Evolutionary conservation across 2,888 invertebrate genomes (phyloP).

Genomic region (Rhogogaster chlorosoma): DNA sequence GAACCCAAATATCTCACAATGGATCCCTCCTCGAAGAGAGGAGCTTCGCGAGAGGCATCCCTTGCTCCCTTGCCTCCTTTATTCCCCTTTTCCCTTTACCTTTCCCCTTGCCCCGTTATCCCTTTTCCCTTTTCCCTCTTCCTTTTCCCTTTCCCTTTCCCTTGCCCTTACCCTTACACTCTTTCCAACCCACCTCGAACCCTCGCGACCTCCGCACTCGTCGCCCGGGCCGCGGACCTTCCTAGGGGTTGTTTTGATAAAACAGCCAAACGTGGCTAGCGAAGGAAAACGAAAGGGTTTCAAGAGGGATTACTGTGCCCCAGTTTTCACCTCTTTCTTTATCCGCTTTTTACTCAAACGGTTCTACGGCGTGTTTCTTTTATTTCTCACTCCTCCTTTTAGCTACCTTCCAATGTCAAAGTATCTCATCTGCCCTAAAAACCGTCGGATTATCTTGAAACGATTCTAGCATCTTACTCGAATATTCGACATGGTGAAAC

Average conservation of each 20-base stretch:
- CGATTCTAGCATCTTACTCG: not conserved
- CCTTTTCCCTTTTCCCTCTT: not conserved
- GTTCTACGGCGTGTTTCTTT: not conserved
- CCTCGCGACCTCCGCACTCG: constrained; percentile 38
- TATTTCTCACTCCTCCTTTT: too few species aligned
- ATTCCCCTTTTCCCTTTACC: not conserved
- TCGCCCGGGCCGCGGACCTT: constrained; percentile 45
- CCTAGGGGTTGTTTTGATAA: constrained; percentile 51
- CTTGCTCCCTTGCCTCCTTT: not conserved
- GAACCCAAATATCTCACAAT: constrained; percentile 49
- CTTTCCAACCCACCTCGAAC: constrained; percentile 9
- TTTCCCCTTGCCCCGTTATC: not conserved
- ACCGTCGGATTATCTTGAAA: not conserved
- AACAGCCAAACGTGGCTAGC: constrained; percentile 38
- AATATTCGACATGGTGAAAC: not conserved
- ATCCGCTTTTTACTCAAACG: not conserved
- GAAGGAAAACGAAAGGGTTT: constrained; percentile 40
- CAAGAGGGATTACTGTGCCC: constrained; percentile 47
- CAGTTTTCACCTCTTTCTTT: constrained; percentile 32
- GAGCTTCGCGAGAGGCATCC: not conserved
- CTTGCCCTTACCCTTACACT: not conserved
- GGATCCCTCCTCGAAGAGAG: constrained; percentile 36
- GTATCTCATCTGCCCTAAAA: not conserved
- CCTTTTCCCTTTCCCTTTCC: not conserved
- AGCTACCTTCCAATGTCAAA: not conserved